Evolutionary conservation across 1,140 invertebrate genomes (phyloP).

Genomic region (Argopecten irradians): DNA sequence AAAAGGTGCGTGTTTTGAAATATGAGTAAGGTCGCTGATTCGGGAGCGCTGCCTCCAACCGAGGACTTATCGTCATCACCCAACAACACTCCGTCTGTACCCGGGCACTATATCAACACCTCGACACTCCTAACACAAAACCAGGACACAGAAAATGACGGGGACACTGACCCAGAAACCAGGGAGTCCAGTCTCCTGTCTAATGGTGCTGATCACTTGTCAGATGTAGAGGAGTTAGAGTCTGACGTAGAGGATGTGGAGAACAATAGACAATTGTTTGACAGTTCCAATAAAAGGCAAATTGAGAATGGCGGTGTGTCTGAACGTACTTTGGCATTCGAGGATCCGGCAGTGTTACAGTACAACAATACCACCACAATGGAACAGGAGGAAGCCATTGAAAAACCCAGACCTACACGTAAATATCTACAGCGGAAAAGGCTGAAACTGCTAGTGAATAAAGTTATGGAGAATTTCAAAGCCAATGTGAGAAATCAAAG

Average conservation of each 20-base stretch:
- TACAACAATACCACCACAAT: neutral
- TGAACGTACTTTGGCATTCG: neutral
- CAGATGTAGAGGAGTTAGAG: neutral
- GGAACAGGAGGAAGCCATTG: neutral
- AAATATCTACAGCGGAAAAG: conserved; percentile 16
- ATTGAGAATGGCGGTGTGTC: conserved; percentile 20
- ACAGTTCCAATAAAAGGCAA: neutral
- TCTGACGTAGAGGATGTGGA: neutral
- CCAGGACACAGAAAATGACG: neutral
- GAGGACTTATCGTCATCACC: neutral
- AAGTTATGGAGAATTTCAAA: conserved; percentile 3
- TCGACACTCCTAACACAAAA: neutral
- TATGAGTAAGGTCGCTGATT: neutral
- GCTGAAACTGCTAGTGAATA: neutral
- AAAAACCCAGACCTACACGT: neutral
- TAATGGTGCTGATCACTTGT: neutral
- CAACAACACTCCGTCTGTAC: neutral
- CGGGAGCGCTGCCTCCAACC: neutral
- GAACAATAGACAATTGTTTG: neutral
- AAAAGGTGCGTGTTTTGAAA: neutral
- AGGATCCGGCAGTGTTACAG: neutral
- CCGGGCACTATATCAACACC: neutral
- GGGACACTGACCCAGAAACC: neutral
- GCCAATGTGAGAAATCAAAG: neutral
- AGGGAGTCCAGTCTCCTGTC: neutral